Evolutionary conservation across 2,888 invertebrate species (phyloP).

Genomic region (Chironomus riparius): DNA sequence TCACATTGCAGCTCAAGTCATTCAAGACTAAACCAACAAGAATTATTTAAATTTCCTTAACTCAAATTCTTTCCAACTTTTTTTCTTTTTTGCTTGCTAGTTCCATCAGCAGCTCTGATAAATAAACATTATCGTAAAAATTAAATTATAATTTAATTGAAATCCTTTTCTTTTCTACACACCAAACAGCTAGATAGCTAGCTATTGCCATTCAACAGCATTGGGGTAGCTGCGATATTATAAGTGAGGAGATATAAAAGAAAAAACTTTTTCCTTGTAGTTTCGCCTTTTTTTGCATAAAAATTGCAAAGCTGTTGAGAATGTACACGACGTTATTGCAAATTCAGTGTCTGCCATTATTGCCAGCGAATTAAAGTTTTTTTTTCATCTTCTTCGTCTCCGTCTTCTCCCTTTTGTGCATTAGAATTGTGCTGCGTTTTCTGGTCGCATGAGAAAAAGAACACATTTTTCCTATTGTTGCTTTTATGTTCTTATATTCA

Average conservation of each 20-base stretch:
- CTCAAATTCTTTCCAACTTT: background rate
- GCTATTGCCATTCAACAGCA: background rate
- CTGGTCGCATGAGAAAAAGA: background rate
- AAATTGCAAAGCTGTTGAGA: background rate
- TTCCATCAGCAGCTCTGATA: slow-evolving; percentile 1
- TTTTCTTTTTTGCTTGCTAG: background rate
- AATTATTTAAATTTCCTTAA: slow-evolving; percentile 12
- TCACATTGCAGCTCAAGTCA: background rate
- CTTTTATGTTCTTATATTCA: background rate
- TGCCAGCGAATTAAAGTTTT: slow-evolving; percentile 3
- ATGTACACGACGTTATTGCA: background rate
- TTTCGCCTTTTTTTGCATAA: background rate
- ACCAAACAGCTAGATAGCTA: background rate
- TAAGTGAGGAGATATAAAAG: background rate
- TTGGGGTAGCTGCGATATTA: background rate
- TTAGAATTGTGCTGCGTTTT: background rate
- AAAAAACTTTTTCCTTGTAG: background rate
- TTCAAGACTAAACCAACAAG: slow-evolving; percentile 8
- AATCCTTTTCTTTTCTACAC: slow-evolving; percentile 12
- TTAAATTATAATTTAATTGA: slow-evolving; percentile 26
- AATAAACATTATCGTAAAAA: slow-evolving; percentile 26
- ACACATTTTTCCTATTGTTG: slow-evolving; percentile 7
- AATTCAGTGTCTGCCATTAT: slow-evolving; percentile 7
- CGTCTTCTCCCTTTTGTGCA: background rate
- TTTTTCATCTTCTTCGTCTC: background rate